phyloP scores from a whole-genome alignment of 2,888 invertebrate species.

The Drosophila imparisetae region DNA sequence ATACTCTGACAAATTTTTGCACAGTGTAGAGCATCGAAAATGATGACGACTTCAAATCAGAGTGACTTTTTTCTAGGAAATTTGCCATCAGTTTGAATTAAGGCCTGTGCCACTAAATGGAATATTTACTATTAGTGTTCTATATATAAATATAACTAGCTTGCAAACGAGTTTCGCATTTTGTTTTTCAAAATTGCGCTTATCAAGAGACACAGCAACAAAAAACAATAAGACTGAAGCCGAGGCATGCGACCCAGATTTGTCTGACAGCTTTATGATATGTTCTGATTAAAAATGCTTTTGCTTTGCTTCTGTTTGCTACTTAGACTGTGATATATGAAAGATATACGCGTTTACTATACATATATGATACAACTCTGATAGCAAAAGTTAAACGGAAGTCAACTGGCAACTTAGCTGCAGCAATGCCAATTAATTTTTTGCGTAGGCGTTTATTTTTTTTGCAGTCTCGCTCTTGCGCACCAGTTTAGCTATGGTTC shows the following conservation, averaged over 20 bases:
- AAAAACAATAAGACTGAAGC: conserved; percentile 3
- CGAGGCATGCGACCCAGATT: conserved; percentile 37
- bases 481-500: background rate
- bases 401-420: conserved; percentile 49
- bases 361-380: background rate
- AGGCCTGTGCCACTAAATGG: background rate
- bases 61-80: conserved; percentile 4
- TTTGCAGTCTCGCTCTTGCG: background rate
- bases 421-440: conserved; percentile 23
- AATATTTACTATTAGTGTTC: background rate
- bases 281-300: conserved; percentile 48
- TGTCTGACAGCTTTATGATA: conserved; percentile 42
- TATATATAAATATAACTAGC: background rate
- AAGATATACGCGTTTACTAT: background rate
- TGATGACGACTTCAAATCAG: conserved; percentile 60
- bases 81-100: conserved; percentile 14
- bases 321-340: conserved; percentile 14
- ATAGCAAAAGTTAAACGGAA: conserved; percentile 21
- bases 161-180: conserved; percentile 4
- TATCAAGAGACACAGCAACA: conserved; percentile 45
- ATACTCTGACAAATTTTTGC: conserved; percentile 27
- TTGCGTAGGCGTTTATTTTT: background rate
- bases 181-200: conserved; percentile 37
- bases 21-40: conserved; percentile 60
- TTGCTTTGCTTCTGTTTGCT: conserved; percentile 3